Conservation (phyloP, 2,113 vertebrate genomes). For the Rhipidura dahli region DNA sequence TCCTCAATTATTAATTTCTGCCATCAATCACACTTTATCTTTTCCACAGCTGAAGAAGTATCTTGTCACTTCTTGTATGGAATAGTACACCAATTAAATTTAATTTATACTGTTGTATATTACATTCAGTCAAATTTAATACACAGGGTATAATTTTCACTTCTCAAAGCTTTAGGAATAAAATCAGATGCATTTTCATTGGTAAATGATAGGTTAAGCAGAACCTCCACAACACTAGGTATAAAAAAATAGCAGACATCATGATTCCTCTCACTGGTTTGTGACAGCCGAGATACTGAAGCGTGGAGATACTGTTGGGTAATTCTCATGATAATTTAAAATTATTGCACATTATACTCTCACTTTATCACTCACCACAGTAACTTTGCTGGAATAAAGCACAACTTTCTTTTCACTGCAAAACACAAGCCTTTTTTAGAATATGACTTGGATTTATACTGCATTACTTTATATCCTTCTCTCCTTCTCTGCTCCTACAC, state of each 20-base stretch:
- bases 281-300: background rate
- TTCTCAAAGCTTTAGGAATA: background rate
- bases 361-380: background rate
- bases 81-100: conserved; percentile 39
- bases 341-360: background rate
- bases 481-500: background rate
- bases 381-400: background rate
- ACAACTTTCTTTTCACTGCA: background rate
- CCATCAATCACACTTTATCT: conserved; percentile 58
- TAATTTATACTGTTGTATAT: conserved; percentile 34
- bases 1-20: conserved; percentile 54
- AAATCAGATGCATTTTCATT: conserved; percentile 19
- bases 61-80: conserved; percentile 46
- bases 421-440: background rate
- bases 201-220: conserved; percentile 38
- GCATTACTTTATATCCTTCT: background rate
- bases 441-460: background rate
- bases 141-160: conserved; percentile 30
- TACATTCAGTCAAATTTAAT: background rate
- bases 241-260: background rate
- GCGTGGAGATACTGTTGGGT: background rate
- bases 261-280: background rate
- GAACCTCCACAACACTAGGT: background rate
- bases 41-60: conserved; percentile 25
- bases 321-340: conserved; percentile 26